Base-by-base conservation (phyloP, 2,113 vertebrate species). In the Tragulus kanchil region DNA sequence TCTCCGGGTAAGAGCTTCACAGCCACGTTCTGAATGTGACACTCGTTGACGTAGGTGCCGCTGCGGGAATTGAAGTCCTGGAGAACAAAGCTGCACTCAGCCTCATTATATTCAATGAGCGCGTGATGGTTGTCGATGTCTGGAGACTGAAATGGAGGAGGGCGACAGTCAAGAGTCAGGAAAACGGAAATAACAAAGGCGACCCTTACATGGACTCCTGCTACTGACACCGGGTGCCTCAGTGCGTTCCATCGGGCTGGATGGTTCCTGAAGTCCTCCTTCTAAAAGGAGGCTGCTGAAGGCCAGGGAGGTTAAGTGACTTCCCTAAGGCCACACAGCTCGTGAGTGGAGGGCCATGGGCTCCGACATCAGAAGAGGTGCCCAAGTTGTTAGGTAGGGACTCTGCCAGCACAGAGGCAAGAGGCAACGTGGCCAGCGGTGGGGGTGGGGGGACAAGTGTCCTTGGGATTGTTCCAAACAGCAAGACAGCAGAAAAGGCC, bases 41-140 rank as follows among this genome's bases (percentile, higher is more conserved):
- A 99, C 83, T 98, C 98, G 0, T 99, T 99, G 86, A 99, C 98
- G 1, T 99, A 99, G 2, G 99, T 99, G 81, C 99, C 99, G 0
- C 98, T 97, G 61, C 84, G 94, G 21, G 98, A 98, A 92, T 98
- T 99, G 96, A 99, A 98, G 97, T 99, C 99, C 54, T 96, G 98
- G 14, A 99, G 98, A 52, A 99, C 0, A 12, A 99, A 99, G 94
- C 98, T 97, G 87, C 92, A 90, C 56, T 99, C 98, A 0, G 50
- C 87, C 50, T 98, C 96, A 1, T 69, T 93, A 48, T 98, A 98
- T 17, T 98, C 97, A 0, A 99, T 98, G 71, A 98, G 98, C 0
- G 99, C 99, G 0, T 99, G 99, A 59, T 93, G 98, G 11, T 98
- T 98, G 50, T 98, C 99, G 4, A 98, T 98, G 48, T 99, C 99